Conservation (phyloP, 2,113 vertebrate species). For the Taurulus bubalis region DNA sequence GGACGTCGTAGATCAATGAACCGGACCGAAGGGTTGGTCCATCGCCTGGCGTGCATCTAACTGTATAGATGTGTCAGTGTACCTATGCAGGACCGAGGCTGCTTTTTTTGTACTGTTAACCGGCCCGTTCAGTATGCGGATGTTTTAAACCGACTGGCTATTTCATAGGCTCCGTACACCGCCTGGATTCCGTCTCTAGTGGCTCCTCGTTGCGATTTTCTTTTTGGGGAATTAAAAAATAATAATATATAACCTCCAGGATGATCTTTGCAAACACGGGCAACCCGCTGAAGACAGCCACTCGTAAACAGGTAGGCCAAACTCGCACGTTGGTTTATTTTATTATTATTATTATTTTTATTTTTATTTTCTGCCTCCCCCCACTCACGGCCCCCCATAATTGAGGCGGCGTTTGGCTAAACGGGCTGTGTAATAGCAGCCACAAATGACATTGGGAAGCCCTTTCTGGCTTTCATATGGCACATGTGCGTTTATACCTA, state of each 20-base stretch:
- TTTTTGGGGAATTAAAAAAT: constrained; percentile 16
- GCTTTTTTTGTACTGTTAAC: constrained; percentile 37
- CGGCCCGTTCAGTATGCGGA: constrained; percentile 67
- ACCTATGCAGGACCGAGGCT: constrained; percentile 60
- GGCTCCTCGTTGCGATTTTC: constrained; percentile 53
- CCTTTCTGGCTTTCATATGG: constrained; percentile 44
- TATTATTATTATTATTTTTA: neutral
- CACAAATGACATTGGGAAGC: constrained; percentile 74
- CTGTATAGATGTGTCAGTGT: constrained; percentile 76
- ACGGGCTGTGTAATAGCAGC: constrained; percentile 38
- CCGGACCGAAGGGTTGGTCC: constrained; percentile 81
- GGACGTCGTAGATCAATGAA: constrained; percentile 88
- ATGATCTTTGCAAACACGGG: constrained; percentile 95
- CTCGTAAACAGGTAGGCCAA: constrained; percentile 91
- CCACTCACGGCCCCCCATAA: neutral
- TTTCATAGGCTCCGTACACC: constrained; percentile 35
- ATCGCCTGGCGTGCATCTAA: constrained; percentile 64
- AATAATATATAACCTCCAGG: constrained; percentile 70
- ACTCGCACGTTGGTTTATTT: neutral
- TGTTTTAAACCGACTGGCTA: constrained; percentile 55
- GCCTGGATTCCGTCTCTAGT: constrained; percentile 62
- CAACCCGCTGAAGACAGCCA: constrained; percentile 89
- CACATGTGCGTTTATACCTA: neutral
- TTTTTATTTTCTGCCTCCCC: constrained; percentile 4
- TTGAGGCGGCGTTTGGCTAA: constrained; percentile 22